Conservation (phyloP, 2,113 vertebrate species). For the Meleagris gallopavo region DNA sequence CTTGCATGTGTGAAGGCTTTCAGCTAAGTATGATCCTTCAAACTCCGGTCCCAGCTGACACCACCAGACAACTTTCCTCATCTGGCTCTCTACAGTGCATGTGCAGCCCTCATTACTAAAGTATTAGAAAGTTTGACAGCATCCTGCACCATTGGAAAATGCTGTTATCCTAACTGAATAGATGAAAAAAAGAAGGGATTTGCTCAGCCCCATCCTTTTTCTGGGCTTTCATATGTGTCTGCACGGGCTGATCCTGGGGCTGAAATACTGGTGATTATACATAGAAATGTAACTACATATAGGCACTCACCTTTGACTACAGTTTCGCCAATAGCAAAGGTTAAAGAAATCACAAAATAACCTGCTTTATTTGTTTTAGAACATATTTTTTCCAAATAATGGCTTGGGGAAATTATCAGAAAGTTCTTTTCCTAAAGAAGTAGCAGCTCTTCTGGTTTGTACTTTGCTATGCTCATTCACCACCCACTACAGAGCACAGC, state of each 20-base stretch:
- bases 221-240: not conserved
- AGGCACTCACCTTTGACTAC: not conserved
- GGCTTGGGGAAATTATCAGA: not conserved
- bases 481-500: not conserved
- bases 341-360: not conserved
- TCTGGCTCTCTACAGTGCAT: not conserved
- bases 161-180: not conserved
- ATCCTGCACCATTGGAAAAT: not conserved
- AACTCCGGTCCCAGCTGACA: not conserved
- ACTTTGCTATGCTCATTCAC: not conserved
- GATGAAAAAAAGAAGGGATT: not conserved
- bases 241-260: not conserved
- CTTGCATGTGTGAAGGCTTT: not conserved
- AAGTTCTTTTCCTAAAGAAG: not conserved
- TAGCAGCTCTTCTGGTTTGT: not conserved
- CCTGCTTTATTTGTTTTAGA: not conserved
- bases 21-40: not conserved
- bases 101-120: not conserved
- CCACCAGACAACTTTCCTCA: not conserved
- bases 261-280: fast-evolving
- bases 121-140: not conserved
- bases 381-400: not conserved
- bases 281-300: not conserved
- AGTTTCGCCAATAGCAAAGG: not conserved
- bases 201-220: not conserved